Conservation (phyloP, 2,797 vertebrate species). For the Ambastaia sidthimunki region DNA sequence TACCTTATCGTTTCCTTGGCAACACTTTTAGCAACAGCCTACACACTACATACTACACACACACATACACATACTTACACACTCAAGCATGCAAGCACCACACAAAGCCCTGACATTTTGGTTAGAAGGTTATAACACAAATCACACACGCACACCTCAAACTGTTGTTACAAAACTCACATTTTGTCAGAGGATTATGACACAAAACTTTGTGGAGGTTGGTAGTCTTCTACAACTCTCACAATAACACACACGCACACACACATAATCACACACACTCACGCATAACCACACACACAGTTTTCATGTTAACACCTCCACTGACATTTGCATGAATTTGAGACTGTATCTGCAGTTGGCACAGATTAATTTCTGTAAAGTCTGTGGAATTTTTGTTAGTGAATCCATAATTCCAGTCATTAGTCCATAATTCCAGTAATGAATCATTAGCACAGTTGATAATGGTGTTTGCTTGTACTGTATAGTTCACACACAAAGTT, state of each 20-base stretch:
- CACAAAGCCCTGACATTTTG: conserved; percentile 37
- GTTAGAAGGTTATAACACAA: conserved; percentile 44
- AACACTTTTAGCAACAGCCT: conserved; percentile 59
- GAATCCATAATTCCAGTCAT: neutral
- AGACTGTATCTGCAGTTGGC: neutral
- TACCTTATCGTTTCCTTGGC: conserved; percentile 68
- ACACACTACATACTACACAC: conserved; percentile 48
- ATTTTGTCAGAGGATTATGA: conserved; percentile 45
- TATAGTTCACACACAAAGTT: neutral
- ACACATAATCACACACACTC: too few relatives aligned
- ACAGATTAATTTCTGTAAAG: neutral
- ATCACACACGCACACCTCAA: conserved; percentile 9
- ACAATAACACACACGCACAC: conserved; percentile 23
- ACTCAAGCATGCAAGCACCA: conserved; percentile 35
- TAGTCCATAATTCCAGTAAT: too few relatives aligned
- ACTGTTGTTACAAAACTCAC: conserved; percentile 18
- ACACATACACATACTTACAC: conserved; percentile 43
- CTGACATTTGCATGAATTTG: neutral
- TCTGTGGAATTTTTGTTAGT: neutral
- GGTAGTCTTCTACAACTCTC: conserved; percentile 15
- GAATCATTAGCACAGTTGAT: too few relatives aligned
- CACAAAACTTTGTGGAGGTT: conserved; percentile 35
- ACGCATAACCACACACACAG: too few relatives aligned
- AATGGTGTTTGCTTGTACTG: too few relatives aligned
- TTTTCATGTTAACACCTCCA: neutral